Evolutionary conservation across 23 tunicate genomes (phyloP).

Genomic region (Phallusia fumigata): DNA sequence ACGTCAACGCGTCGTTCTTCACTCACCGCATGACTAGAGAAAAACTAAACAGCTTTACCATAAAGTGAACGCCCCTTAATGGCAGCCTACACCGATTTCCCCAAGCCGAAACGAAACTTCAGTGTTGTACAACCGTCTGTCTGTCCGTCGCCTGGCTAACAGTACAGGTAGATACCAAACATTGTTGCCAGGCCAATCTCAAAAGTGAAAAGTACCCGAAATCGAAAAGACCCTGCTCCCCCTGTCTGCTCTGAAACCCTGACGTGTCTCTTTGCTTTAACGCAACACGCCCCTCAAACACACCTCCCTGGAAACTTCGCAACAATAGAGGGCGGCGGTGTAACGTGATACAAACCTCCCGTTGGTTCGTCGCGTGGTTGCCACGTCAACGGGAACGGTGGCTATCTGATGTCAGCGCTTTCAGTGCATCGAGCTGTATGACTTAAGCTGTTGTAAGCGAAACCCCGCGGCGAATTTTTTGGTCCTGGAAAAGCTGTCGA

Average conservation of each 20-base stretch:
- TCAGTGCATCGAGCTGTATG: not conserved
- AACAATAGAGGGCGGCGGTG: not conserved
- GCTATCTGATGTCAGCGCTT: not conserved
- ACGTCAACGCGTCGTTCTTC: not conserved
- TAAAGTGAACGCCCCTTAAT: no score
- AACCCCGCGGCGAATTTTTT: conserved; percentile 8
- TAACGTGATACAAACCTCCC: not conserved
- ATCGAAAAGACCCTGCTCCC: not conserved
- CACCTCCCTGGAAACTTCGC: conserved; percentile 1
- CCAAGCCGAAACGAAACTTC: no score
- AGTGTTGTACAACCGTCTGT: no score
- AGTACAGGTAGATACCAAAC: no score
- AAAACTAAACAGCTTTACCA: no score
- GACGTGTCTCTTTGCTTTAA: not conserved
- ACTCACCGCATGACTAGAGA: no score
- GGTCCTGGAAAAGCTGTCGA: not conserved
- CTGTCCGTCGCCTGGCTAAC: no score
- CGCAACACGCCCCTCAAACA: not conserved
- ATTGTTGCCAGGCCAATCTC: no score
- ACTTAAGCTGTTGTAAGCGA: not conserved
- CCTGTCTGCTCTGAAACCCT: not conserved
- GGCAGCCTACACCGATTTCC: no score
- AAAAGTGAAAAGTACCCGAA: no score
- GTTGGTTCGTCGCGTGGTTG: conserved; percentile 4
- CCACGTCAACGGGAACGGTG: conserved; percentile 1